phyloP scores from a whole-genome alignment of 2,113 vertebrate genomes.

The Albula glossodonta region DNA sequence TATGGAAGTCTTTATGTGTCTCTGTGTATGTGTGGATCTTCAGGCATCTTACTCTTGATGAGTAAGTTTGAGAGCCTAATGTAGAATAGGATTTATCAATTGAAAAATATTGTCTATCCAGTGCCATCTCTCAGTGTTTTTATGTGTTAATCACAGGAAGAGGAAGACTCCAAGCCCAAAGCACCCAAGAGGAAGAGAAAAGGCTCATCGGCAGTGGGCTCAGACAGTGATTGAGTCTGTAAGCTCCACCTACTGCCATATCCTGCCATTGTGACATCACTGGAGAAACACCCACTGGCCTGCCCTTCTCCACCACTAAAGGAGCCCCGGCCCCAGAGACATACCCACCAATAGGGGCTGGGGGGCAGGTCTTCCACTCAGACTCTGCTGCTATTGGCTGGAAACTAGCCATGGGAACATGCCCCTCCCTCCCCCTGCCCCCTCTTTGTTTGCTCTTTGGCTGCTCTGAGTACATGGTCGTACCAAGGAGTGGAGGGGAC shows the following conservation, averaged over 20 bases:
- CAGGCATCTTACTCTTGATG: background rate
- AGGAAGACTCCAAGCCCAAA: constrained; percentile 91
- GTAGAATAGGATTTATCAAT: too few species aligned
- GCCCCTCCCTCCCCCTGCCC: background rate
- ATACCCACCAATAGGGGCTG: constrained; percentile 4
- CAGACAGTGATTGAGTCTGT: constrained; percentile 86
- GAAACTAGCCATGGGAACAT: constrained; percentile 30
- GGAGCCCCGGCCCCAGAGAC: constrained; percentile 39
- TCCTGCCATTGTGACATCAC: constrained; percentile 41
- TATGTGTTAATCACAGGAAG: constrained; percentile 71
- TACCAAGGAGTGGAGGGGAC: background rate
- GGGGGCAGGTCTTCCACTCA: constrained; percentile 32
- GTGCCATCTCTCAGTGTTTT: background rate
- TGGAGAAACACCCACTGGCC: constrained; percentile 40
- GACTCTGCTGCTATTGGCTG: constrained; percentile 34
- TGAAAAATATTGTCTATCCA: background rate
- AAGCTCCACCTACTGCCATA: constrained; percentile 15
- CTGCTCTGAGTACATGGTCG: constrained; percentile 28
- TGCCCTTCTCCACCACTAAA: constrained; percentile 42
- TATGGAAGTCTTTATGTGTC: background rate
- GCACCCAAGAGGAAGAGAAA: constrained; percentile 89
- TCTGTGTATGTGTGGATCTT: background rate
- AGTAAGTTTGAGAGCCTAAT: background rate
- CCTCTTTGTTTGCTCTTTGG: constrained; percentile 25
- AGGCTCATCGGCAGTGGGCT: constrained; percentile 86